Base-by-base conservation (phyloP, 2,797 vertebrate genomes). In the Pseudomugil tenellus region DNA sequence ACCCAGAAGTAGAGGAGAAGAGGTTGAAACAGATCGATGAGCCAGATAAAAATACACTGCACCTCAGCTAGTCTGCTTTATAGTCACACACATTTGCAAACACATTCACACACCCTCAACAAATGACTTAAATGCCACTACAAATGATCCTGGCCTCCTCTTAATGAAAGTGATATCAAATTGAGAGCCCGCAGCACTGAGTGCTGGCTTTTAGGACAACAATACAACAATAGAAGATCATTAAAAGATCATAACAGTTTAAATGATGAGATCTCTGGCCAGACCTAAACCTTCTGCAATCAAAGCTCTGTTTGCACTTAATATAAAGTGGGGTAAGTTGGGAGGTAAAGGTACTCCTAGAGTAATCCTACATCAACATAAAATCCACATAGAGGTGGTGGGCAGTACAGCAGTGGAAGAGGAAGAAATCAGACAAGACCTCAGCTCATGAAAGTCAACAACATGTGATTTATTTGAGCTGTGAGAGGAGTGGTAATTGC, bases 11-110 rank as follows among this genome's bases (percentile, higher is more conserved):
- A 82, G 79, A 83, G 82, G 73, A 87, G 79, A 67, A 72, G 74
- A 84, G 85, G 81, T 59, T 83, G 84, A 91, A 85, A 84, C 87
- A 91, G 90, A 94, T 93, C 91, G 76, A 93, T 94, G 86, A 62
- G 84, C 49, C 81, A 87, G 92, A 92, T 92, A 93, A 92, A 94
- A 93, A 93, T 93, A 93, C 89, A 84, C 90, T 77, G 84, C 85
- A 85, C 67, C 84, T 88, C 88, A 84, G 81, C 80, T 62, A 79
- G 75, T 80, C 81, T 87, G 80, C 79, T 90, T 85, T 89, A 88
- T 74, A 86, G 83, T 87, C 72, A 87, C 77, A 76, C 72, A 60
- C 68, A 54, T 49, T 74, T 73, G 80, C 85, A 86, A 74, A 88
- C 84, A 80, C 51, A 79, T 74, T 67, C 76, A 54, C 83, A 86